Evolutionary conservation across 2,888 invertebrate genomes (phyloP).

Genomic region (Mechanitis mazaeus): DNA sequence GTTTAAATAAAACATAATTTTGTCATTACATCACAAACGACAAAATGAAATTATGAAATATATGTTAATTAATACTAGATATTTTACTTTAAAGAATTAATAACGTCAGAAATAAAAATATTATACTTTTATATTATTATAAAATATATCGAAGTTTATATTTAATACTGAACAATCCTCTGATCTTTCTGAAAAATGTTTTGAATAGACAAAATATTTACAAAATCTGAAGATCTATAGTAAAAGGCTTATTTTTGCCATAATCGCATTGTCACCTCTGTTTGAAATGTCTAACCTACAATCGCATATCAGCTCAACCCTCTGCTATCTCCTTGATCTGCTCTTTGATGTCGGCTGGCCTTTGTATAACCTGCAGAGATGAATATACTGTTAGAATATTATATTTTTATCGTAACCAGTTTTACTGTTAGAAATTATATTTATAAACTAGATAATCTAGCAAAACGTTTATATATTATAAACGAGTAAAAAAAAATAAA

Average conservation of each 20-base stretch:
- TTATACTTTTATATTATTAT: too few relatives aligned
- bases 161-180: too few relatives aligned
- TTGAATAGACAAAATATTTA: not conserved
- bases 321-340: slow-evolving; percentile 52
- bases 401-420: slow-evolving; percentile 26
- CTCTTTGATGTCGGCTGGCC: slow-evolving; percentile 58
- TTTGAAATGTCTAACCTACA: slow-evolving; percentile 51
- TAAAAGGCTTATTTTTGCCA: slow-evolving; percentile 19
- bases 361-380: slow-evolving; percentile 62
- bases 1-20: too few relatives aligned
- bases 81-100: too few relatives aligned
- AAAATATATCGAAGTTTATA: too few relatives aligned
- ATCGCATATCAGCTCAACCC: slow-evolving; percentile 60
- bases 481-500: too few relatives aligned
- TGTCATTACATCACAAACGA: too few relatives aligned
- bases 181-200: not conserved
- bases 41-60: too few relatives aligned
- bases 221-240: slow-evolving; percentile 1
- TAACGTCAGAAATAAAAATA: too few relatives aligned
- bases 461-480: too few relatives aligned
- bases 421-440: not conserved
- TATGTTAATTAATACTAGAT: too few relatives aligned
- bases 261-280: slow-evolving; percentile 20
- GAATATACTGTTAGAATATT: slow-evolving; percentile 50
- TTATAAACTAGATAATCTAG: too few relatives aligned